A percentile compares a stretch with the other conserved stretches of the same genome.
Conservation (phyloP, 1,140 invertebrate genomes). For the Helicoverpa armigera region DNA sequence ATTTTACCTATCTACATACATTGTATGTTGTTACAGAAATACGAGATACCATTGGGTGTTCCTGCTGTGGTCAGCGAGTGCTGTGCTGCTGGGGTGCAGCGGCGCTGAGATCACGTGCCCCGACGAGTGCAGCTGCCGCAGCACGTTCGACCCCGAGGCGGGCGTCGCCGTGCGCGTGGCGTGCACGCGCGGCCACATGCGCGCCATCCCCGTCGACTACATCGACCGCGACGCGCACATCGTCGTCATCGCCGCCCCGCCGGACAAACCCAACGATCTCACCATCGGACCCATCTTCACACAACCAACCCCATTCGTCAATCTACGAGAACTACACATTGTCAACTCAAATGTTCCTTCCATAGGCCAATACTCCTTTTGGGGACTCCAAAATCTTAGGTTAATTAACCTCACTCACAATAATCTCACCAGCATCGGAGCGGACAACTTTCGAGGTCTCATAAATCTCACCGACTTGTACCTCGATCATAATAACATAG, state of each 20-base stretch:
- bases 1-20: background rate
- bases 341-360: constrained; percentile 92
- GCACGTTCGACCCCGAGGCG: constrained; percentile 57
- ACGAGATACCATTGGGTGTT: constrained; percentile 49
- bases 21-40: constrained; percentile 72
- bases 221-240: constrained; percentile 89
- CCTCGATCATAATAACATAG: constrained; percentile 93
- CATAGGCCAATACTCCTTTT: constrained; percentile 93
- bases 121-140: constrained; percentile 69
- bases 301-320: constrained; percentile 86
- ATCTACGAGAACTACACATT: constrained; percentile 92
- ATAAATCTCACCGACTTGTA: constrained; percentile 93
- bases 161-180: constrained; percentile 60
- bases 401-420: constrained; percentile 92
- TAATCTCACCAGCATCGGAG: constrained; percentile 91
- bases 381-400: constrained; percentile 90
- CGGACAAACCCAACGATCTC: constrained; percentile 88
- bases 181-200: constrained; percentile 88
- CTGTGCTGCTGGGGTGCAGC: constrained; percentile 46
- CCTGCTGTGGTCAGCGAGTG: constrained; percentile 50
- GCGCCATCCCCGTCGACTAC: constrained; percentile 87
- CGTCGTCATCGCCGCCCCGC: constrained; percentile 90
- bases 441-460: constrained; percentile 93
- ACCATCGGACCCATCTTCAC: constrained; percentile 92
- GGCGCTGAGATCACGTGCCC: constrained; percentile 71